Evolutionary conservation across 2,113 vertebrate species (phyloP).

Genomic region (Furnarius figulus): DNA sequence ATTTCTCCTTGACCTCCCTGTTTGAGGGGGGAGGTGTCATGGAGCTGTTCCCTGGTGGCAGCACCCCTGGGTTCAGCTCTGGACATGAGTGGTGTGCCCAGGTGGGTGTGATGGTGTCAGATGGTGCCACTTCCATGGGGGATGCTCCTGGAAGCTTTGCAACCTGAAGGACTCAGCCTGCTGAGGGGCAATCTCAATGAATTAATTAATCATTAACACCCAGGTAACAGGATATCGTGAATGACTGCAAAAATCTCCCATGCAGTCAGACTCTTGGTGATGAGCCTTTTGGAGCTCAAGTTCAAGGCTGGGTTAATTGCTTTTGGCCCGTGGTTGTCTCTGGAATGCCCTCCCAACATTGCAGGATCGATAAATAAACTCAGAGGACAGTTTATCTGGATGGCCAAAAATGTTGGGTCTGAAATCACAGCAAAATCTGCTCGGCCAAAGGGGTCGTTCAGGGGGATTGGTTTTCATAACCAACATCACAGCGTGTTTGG

Average conservation of each 20-base stretch:
- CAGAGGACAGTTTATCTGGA: background rate
- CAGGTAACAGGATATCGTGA: background rate
- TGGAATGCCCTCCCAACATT: background rate
- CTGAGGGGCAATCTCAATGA: background rate
- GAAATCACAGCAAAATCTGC: background rate
- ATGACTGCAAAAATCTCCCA: background rate
- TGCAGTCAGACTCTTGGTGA: no score
- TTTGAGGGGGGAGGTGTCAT: accelerated
- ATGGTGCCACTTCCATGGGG: background rate
- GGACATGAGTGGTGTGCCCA: accelerated
- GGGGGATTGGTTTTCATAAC: background rate
- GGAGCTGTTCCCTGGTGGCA: accelerated
- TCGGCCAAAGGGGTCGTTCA: background rate
- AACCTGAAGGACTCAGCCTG: background rate
- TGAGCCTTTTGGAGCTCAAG: background rate
- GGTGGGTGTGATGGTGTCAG: background rate
- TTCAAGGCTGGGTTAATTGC: background rate
- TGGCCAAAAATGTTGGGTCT: background rate
- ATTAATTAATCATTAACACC: background rate
- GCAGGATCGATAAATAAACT: background rate
- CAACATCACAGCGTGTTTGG: background rate
- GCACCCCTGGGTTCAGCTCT: background rate
- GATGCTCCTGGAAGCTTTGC: background rate
- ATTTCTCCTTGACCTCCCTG: background rate
- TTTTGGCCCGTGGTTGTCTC: background rate